A percentile compares a stretch with the other conserved stretches of the same genome.
phyloP scores from a whole-genome alignment of 2,797 vertebrate species.

The Falco rusticolus region DNA sequence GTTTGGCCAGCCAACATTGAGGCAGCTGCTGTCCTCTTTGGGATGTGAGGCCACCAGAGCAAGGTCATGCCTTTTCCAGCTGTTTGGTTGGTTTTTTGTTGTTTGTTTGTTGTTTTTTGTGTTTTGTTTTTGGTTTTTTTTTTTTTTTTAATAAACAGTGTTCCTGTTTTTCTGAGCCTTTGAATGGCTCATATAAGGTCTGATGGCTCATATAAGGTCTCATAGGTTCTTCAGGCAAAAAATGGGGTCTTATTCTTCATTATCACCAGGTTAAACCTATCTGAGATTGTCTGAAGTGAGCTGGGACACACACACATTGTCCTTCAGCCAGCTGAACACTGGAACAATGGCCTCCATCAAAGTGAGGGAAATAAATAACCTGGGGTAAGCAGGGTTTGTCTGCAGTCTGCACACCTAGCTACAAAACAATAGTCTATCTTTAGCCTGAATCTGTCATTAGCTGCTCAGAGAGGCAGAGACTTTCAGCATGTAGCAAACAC shows the following conservation, averaged over 20 bases:
- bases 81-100: not conserved
- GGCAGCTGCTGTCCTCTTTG: not conserved
- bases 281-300: not conserved
- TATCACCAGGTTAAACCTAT: not conserved
- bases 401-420: not conserved
- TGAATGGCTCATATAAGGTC: not conserved
- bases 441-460: not conserved
- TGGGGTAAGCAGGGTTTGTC: not conserved
- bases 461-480: not conserved
- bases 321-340: not conserved
- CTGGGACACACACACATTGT: not conserved
- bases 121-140: not conserved
- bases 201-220: not conserved
- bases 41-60: not conserved
- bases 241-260: not conserved
- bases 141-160: not conserved
- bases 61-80: not conserved
- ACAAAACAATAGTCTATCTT: not conserved
- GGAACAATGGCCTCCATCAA: not conserved
- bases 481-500: not conserved
- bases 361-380: not conserved
- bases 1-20: fast-evolving
- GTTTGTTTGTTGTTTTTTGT: too few relatives aligned
- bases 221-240: not conserved
- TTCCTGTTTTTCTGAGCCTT: not conserved